Conservation (phyloP, 2,888 invertebrate genomes). For the Trichogramma evanescens region DNA sequence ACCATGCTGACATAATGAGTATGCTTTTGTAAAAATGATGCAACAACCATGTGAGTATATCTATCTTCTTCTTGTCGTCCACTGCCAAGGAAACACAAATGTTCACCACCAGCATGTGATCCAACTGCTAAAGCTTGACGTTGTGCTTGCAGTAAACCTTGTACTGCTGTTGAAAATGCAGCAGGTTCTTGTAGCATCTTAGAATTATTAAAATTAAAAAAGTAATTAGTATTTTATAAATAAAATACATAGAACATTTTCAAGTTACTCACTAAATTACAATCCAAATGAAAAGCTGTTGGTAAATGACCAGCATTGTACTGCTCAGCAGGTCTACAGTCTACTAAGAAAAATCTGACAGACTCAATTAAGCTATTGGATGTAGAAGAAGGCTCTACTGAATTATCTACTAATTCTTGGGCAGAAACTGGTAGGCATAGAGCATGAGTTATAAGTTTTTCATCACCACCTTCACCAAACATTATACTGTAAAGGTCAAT, state of each 20-base stretch:
- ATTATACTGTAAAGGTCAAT: slow-evolving; percentile 59
- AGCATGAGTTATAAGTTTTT: slow-evolving; percentile 68
- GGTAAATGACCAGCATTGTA: slow-evolving; percentile 95
- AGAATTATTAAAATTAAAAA: slow-evolving; percentile 2
- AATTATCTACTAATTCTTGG: slow-evolving; percentile 82
- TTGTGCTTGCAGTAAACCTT: slow-evolving; percentile 84
- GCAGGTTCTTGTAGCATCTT: slow-evolving; percentile 93
- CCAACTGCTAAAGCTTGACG: slow-evolving; percentile 78
- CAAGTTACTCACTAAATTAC: slow-evolving; percentile 62
- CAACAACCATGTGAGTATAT: slow-evolving; percentile 96
- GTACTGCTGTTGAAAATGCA: slow-evolving; percentile 89
- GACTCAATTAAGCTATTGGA: slow-evolving; percentile 51
- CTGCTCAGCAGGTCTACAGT: slow-evolving; percentile 88
- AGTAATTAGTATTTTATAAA: background rate
- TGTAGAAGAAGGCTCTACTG: slow-evolving; percentile 56
- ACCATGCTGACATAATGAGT: slow-evolving; percentile 88
- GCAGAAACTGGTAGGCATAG: slow-evolving; percentile 95
- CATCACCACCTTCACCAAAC: slow-evolving; percentile 54
- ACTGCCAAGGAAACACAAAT: slow-evolving; percentile 88
- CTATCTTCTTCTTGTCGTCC: slow-evolving; percentile 90
- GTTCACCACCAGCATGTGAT: slow-evolving; percentile 79
- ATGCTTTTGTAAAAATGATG: slow-evolving; percentile 90
- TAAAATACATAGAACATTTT: background rate
- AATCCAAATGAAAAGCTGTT: slow-evolving; percentile 96
- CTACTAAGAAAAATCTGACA: slow-evolving; percentile 89